A percentile compares a stretch with the other conserved stretches of the same genome.
Evolutionary conservation across 1,140 invertebrate species (phyloP).

Genomic region (Lycorma delicatula): DNA sequence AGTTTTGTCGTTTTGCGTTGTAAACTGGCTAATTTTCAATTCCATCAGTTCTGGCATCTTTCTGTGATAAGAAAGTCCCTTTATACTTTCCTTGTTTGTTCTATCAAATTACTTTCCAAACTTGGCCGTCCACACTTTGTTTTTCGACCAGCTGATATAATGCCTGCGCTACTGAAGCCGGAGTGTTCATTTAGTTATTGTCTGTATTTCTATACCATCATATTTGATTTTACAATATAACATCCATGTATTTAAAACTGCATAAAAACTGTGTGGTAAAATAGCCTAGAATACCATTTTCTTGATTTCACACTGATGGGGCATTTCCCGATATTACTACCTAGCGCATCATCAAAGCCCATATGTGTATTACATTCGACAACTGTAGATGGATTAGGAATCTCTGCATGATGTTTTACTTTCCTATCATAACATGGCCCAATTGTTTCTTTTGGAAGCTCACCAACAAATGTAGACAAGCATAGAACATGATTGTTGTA

Average conservation of each 20-base stretch:
- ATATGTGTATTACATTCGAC: neutral
- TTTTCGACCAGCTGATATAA: neutral
- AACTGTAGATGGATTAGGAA: neutral
- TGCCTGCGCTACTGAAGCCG: neutral
- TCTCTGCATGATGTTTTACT: neutral
- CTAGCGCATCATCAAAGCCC: neutral
- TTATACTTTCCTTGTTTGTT: neutral
- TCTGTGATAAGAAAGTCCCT: neutral
- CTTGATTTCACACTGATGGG: neutral
- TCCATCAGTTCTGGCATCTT: neutral
- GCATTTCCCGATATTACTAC: neutral
- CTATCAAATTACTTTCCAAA: neutral
- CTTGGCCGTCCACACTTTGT: neutral
- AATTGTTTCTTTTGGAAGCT: neutral
- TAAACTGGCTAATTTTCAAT: neutral
- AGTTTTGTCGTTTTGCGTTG: neutral
- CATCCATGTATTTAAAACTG: neutral
- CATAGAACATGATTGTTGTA: neutral
- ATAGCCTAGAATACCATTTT: neutral
- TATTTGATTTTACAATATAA: neutral
- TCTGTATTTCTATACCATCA: neutral
- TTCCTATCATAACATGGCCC: neutral
- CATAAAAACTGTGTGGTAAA: neutral
- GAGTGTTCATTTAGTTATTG: neutral
- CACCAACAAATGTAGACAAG: neutral